phyloP scores from a whole-genome alignment of 2,888 invertebrate genomes.

The Cyclophora punctaria region DNA sequence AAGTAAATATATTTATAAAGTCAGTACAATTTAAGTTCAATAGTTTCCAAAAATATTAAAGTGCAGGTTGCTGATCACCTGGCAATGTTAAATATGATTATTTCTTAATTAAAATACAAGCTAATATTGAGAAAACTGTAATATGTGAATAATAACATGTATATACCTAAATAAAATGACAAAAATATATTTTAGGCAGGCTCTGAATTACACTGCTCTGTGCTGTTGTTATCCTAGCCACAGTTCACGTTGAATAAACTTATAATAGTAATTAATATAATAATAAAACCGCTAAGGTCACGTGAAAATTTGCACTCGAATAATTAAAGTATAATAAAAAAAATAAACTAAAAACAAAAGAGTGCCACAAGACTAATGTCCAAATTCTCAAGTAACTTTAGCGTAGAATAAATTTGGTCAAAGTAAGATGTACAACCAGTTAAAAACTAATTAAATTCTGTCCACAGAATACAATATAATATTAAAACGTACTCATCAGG shows the following conservation, averaged over 20 bases:
- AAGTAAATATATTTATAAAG: constrained; percentile 78
- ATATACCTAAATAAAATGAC: constrained; percentile 76
- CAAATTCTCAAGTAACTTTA: constrained; percentile 59
- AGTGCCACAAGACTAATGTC: constrained; percentile 45
- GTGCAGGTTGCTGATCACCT: constrained; percentile 77
- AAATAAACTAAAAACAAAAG: constrained; percentile 22
- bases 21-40: constrained; percentile 78
- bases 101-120: constrained; percentile 77
- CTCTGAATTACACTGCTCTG: constrained; percentile 70
- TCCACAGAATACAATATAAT: constrained; percentile 31
- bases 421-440: constrained; percentile 71
- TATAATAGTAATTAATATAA: constrained; percentile 47
- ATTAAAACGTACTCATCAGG: constrained; percentile 5
- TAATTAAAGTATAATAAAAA: constrained; percentile 34
- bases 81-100: constrained; percentile 77
- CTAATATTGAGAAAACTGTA: constrained; percentile 77
- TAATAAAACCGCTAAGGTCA: constrained; percentile 47
- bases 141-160: constrained; percentile 76
- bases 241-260: constrained; percentile 67
- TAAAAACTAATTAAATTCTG: constrained; percentile 41
- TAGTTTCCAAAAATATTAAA: constrained; percentile 78
- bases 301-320: constrained; percentile 55
- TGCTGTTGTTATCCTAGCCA: constrained; percentile 72
- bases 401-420: constrained; percentile 62
- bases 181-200: constrained; percentile 77